Conservation (phyloP, 2,888 invertebrate genomes). For the Lomographa bimaculata region DNA sequence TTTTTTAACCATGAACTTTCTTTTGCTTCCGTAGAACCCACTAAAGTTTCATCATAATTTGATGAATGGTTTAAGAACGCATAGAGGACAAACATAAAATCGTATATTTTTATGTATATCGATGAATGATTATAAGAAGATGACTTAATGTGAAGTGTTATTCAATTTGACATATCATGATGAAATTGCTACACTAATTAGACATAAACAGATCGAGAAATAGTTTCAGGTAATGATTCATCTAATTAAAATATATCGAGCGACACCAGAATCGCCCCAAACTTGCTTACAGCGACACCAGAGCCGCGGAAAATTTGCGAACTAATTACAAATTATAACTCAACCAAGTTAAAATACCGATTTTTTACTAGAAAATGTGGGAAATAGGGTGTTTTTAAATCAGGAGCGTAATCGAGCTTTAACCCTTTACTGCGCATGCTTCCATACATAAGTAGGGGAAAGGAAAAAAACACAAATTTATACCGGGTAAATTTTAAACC, state of each 20-base stretch:
- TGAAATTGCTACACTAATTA: no score
- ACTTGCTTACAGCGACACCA: slow-evolving; percentile 44
- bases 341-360: slow-evolving; percentile 36
- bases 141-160: no score
- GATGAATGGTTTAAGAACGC: no score
- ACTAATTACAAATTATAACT: slow-evolving; percentile 52
- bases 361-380: slow-evolving; percentile 5
- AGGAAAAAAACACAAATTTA: slow-evolving; percentile 83
- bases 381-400: slow-evolving; percentile 23
- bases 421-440: slow-evolving; percentile 83
- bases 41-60: no score
- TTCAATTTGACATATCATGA: no score
- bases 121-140: no score
- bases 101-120: no score
- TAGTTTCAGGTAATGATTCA: no score
- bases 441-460: slow-evolving; percentile 77
- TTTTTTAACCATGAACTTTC: no score
- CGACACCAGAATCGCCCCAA: slow-evolving; percentile 34
- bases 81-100: no score
- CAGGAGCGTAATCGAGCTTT: slow-evolving; percentile 40
- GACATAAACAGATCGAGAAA: no score
- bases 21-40: no score
- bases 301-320: slow-evolving; percentile 48
- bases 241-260: slow-evolving; percentile 28
- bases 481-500: slow-evolving; percentile 83